These are phyloP conservation scores for Tetragonula carbonaria DNA, from an alignment of 2,888 invertebrate species.

Conservation along the genomic window DNA sequence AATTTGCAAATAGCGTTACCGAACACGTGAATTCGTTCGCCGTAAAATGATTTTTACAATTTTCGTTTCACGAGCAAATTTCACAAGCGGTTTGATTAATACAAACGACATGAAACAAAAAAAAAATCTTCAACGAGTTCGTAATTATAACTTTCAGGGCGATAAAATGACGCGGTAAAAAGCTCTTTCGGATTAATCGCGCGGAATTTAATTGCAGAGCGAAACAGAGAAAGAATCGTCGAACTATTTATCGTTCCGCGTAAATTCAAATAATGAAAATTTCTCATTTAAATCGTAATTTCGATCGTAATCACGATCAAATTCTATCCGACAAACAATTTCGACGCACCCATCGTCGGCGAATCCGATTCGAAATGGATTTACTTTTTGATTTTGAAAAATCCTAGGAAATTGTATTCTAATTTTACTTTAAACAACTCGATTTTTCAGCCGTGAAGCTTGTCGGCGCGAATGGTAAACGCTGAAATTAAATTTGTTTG, in stretches of 20 bases:
- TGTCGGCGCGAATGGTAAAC: background rate
- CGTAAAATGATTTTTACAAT: no score
- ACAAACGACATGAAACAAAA: background rate
- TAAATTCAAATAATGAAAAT: background rate
- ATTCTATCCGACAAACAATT: slow-evolving; percentile 16
- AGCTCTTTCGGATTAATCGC: background rate
- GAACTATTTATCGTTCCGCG: background rate
- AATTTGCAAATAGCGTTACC: background rate
- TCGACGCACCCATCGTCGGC: background rate
- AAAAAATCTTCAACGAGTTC: no score
- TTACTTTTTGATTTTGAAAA: slow-evolving; percentile 13
- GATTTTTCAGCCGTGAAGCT: background rate
- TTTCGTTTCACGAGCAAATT: no score
- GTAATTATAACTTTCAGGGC: background rate
- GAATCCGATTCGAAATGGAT: background rate
- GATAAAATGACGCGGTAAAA: background rate
- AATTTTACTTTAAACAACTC: background rate
- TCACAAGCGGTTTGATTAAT: background rate
- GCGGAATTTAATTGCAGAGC: background rate
- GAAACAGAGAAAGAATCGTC: background rate
- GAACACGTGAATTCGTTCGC: no score
- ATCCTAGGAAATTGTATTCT: background rate
- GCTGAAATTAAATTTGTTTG: slow-evolving; percentile 2
- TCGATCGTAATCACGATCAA: background rate
- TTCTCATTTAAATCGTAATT: slow-evolving; percentile 7